Evolutionary conservation across 2,797 vertebrate species (phyloP), one percentile per base, ranked within the genome.

Genomic region (Paedocypris micromegethes): DNA sequence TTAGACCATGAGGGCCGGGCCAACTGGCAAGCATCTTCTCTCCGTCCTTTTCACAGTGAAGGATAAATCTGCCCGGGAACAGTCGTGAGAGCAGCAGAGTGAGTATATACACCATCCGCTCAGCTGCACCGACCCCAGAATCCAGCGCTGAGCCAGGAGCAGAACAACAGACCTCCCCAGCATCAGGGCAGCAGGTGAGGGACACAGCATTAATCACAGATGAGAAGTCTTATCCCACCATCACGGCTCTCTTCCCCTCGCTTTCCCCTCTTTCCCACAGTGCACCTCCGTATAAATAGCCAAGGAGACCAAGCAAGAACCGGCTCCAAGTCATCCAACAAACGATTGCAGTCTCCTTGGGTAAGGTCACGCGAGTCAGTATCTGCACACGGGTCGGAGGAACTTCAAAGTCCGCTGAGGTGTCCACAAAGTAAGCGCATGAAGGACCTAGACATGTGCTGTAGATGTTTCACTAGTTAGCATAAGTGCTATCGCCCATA

Each of bases 41-140:
- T 72, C 63, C 64, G 59, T 60, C 64, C 54, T 58, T 59, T 38
- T 63, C 58, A 39, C 62, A 54, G 61, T 69, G 51, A 71, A 77
- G 72, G 62, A 70, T 64, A 78, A 74, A 76, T 74, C 64, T 74
- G 69, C 72, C 68, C 74, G 57, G 69, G 65, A 74, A 76, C 68
- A 68, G 59, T 70, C 60, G 58, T 57, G 50, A 9, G 57, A 9
- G 70, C 52, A 68, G 52, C 46, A 39, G 69, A 64, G 67, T 70
- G 62, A 64, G 62, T 23, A 23, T 65, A 52, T 42, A 48, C 66
- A 62, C 41, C 63, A 68, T 56, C 41, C 58, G 50, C 61, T 63
- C 46, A 43, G 51, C 66, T 58, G 45, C 51, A 45, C 49, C 62
- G 23, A 23, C 23, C 23, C 23, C 23, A 23, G 23, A 23, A 23